Conservation (phyloP, 2,113 vertebrate genomes). For the Tragelaphus buxtoni region DNA sequence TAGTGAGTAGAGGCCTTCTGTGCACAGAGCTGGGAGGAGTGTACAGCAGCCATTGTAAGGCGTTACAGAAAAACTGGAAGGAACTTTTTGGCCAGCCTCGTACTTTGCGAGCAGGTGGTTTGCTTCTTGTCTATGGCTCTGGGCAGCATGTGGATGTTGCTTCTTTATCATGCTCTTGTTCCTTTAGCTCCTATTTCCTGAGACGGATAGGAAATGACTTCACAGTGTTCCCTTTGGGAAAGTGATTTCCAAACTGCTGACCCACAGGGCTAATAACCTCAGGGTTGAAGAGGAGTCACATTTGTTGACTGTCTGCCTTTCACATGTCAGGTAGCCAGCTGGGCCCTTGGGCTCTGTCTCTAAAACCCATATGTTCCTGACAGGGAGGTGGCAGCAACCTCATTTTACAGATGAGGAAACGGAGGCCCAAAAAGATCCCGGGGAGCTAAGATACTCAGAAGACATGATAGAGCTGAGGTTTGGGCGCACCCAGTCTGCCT, state of each 20-base stretch:
- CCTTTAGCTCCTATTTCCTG: neutral
- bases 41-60: neutral
- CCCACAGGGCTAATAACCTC: neutral
- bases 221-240: neutral
- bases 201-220: neutral
- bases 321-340: neutral
- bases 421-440: neutral
- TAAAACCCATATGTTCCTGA: neutral
- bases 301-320: neutral
- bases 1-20: neutral
- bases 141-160: rapidly evolving
- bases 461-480: neutral
- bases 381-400: neutral
- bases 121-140: neutral
- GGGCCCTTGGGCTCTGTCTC: neutral
- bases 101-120: neutral
- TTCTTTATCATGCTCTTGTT: neutral
- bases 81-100: neutral
- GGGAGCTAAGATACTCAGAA: neutral
- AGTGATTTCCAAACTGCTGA: conserved; percentile 25
- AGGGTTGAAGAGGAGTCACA: neutral
- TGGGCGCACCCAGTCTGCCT: rapidly evolving
- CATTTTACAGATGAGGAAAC: neutral
- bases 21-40: neutral
- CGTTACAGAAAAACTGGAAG: neutral